Conservation (phyloP, 92 coral and sea anemone species). For the Siderastrea radians region DNA sequence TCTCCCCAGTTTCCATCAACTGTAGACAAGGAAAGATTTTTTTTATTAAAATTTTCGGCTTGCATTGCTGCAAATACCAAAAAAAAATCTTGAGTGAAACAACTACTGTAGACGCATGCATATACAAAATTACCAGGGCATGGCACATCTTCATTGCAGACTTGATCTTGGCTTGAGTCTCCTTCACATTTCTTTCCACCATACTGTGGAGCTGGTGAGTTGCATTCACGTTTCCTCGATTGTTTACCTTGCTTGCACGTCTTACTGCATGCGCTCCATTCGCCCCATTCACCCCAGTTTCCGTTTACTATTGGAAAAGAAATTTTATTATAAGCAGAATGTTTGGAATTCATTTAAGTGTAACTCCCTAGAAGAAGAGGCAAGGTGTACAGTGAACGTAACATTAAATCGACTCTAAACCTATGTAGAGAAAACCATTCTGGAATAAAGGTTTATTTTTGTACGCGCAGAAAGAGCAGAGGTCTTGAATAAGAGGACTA, state of each 20-base stretch:
- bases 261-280: slow-evolving; percentile 68
- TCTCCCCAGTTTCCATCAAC: slow-evolving; percentile 33
- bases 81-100: too few relatives aligned
- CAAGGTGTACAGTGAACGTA: too few relatives aligned
- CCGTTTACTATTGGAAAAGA: slow-evolving; percentile 3
- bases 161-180: not conserved
- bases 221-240: slow-evolving; percentile 65
- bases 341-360: too few relatives aligned
- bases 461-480: too few relatives aligned
- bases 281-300: slow-evolving; percentile 57
- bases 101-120: too few relatives aligned
- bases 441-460: too few relatives aligned
- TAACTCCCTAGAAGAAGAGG: too few relatives aligned
- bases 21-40: not conserved
- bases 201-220: slow-evolving; percentile 53
- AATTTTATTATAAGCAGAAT: too few relatives aligned
- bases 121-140: slow-evolving; percentile 17
- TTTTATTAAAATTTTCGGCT: too few relatives aligned
- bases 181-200: slow-evolving; percentile 56
- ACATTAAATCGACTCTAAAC: too few relatives aligned
- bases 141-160: slow-evolving; percentile 3
- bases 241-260: slow-evolving; percentile 68
- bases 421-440: too few relatives aligned
- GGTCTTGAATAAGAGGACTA: not conserved
- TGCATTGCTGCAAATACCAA: not conserved